Percentiles rank a stretch among this genome's conserved stretches.
phyloP scores from a whole-genome alignment of 2,888 invertebrate species.

The Phortica okadai region DNA sequence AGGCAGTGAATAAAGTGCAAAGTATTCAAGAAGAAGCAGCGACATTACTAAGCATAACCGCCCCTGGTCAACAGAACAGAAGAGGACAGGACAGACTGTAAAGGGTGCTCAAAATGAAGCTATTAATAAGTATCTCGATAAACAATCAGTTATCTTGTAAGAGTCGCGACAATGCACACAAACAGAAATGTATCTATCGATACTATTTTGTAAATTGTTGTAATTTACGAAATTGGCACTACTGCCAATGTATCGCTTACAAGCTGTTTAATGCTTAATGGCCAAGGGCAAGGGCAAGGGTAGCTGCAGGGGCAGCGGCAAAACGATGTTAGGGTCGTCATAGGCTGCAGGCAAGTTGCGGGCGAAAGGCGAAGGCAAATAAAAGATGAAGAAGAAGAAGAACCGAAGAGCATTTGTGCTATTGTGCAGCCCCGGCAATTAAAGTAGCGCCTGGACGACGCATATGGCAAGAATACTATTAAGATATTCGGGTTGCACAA shows the following conservation, averaged over 20 bases:
- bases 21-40: too few species aligned
- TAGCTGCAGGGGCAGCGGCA: background rate
- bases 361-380: too few species aligned
- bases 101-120: background rate
- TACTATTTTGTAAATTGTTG: constrained; percentile 60
- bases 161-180: background rate
- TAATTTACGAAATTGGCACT: constrained; percentile 70
- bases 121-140: constrained; percentile 3
- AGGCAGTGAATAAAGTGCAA: too few species aligned
- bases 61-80: background rate
- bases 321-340: background rate
- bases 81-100: background rate
- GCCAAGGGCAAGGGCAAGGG: background rate
- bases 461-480: constrained; percentile 49
- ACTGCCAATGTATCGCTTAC: constrained; percentile 25
- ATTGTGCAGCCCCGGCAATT: constrained; percentile 59
- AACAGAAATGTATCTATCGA: constrained; percentile 33
- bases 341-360: too few species aligned
- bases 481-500: background rate
- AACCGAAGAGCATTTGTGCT: background rate
- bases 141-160: constrained; percentile 5
- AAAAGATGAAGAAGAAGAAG: too few species aligned
- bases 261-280: too few species aligned
- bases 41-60: background rate
- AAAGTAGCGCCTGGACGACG: constrained; percentile 45